Evolutionary conservation across 2,797 vertebrate genomes (phyloP), one percentile per base, ranked within the genome.

Genomic region (Hipposideros larvatus): DNA sequence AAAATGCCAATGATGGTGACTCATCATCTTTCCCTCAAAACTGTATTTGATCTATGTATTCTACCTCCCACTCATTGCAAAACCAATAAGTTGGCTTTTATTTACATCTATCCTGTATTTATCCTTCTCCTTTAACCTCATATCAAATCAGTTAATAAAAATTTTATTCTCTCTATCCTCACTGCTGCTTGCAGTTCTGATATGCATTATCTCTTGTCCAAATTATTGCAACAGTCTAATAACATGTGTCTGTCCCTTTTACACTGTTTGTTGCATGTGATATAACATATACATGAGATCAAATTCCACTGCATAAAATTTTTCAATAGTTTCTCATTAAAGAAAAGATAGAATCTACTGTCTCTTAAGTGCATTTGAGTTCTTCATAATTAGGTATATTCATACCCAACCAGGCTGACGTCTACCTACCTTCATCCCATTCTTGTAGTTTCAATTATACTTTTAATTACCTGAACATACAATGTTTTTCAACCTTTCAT

Each of bases 1-100:
- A 89, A 94, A 95, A 90, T 92, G 79, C 84, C 82, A 87, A 71
- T 19, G 21, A 66, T n/a, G 26, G 19, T 91, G 90, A 93, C 19
- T 86, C 80, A 74, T 83, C 37, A 85, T 88, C 79, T 84, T 89
- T 78, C 59, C 65, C 70, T 93, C 65, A 70, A 91, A 91, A 84
- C 9, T 90, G 5, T 61, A 74, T 84, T 65, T 41, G 34, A 59
- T 74, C 87, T 90, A 48, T 18, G 37, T 5, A n/a, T 13, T 88
- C 70, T 55, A 87, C 59, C 65, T 87, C 66, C 66, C 19, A 90
- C 28, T 73, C 65, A 51, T 18, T 87, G 57, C 66, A 83, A 96
- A 95, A 70, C 48, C 71, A 87, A 37, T 87, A 84, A 75, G 3
- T 28, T 80, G 26, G 48, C 4, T 28, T 84, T 77, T 85, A 80